Percentiles rank a stretch among this genome's conserved stretches.
These are phyloP conservation scores for Araneus ventricosus DNA, from an alignment of 1,140 invertebrate genomes.

Conservation along the genomic window DNA sequence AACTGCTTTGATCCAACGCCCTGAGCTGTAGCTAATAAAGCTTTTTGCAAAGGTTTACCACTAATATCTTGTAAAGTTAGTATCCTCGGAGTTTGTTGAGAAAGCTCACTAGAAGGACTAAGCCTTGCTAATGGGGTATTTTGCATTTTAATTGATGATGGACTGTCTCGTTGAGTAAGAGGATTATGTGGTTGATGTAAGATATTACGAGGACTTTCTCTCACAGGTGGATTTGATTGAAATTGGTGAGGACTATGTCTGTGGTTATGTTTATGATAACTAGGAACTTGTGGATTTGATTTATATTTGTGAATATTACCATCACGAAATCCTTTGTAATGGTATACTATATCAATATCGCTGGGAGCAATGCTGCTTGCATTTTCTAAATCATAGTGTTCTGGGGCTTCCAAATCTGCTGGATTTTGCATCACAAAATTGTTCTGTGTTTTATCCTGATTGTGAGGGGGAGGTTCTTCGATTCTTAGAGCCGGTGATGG, in stretches of 20 bases:
- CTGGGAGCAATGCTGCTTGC: conserved; percentile 97
- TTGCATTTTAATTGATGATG: conserved; percentile 83
- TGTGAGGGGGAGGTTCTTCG: conserved; percentile 80
- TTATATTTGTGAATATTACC: conserved; percentile 77
- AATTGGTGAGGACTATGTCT: conserved; percentile 79
- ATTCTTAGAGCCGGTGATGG: conserved; percentile 82
- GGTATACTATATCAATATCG: conserved; percentile 97
- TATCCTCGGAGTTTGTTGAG: conserved; percentile 93
- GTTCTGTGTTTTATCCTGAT: conserved; percentile 53
- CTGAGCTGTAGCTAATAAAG: conserved; percentile 91
- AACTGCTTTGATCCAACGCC: conserved; percentile 77
- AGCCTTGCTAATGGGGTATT: conserved; percentile 93
- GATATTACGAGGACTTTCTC: conserved; percentile 80
- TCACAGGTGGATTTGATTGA: conserved; percentile 84
- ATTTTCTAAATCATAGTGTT: conserved; percentile 98
- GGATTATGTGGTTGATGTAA: conserved; percentile 78
- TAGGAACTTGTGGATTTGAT: conserved; percentile 78
- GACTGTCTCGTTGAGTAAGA: conserved; percentile 81
- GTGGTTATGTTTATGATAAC: conserved; percentile 79
- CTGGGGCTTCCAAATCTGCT: conserved; percentile 90
- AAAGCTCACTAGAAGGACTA: conserved; percentile 94
- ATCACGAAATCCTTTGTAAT: conserved; percentile 94
- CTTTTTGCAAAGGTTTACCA: conserved; percentile 93
- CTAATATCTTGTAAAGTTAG: conserved; percentile 95
- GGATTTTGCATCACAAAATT: conserved; percentile 82